Percentiles rank a stretch among this genome's conserved stretches.
Conservation (phyloP, 2,888 invertebrate genomes). For the Epinotia ramella region DNA sequence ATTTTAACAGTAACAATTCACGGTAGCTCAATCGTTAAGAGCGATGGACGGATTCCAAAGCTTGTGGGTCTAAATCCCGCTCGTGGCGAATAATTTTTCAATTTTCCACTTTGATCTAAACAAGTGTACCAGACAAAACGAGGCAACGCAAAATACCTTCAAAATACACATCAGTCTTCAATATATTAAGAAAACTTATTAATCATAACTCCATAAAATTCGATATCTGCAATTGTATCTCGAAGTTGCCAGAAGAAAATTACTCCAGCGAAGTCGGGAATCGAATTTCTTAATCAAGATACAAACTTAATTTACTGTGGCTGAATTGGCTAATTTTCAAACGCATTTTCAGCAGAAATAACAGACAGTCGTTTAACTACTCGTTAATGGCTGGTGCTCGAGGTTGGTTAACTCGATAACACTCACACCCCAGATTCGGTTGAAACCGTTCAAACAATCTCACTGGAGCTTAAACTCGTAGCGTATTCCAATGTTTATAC, state of each 20-base stretch:
- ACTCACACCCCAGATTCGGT: no score
- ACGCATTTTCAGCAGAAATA: background rate
- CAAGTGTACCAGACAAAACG: no score
- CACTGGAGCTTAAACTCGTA: no score
- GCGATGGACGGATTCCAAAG: no score
- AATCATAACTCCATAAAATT: background rate
- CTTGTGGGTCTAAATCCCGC: no score
- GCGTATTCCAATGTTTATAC: no score
- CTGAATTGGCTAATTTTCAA: slow-evolving; percentile 28
- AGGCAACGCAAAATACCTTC: background rate
- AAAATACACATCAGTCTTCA: background rate
- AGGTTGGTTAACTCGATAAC: no score
- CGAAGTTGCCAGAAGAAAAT: slow-evolving; percentile 18
- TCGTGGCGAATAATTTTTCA: no score
- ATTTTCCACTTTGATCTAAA: no score
- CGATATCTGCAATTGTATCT: slow-evolving; percentile 12
- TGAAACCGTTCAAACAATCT: no score
- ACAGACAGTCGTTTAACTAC: background rate
- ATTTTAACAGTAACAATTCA: no score
- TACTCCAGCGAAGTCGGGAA: slow-evolving; percentile 5
- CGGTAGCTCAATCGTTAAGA: no score
- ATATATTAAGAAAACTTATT: slow-evolving; percentile 1
- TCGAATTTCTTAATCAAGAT: slow-evolving; percentile 38
- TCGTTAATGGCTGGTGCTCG: background rate
- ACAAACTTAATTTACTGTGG: slow-evolving; percentile 30